These are phyloP conservation scores for Dolichoris vasculosae DNA, from an alignment of 1,140 invertebrate genomes.

Conservation along the genomic window DNA sequence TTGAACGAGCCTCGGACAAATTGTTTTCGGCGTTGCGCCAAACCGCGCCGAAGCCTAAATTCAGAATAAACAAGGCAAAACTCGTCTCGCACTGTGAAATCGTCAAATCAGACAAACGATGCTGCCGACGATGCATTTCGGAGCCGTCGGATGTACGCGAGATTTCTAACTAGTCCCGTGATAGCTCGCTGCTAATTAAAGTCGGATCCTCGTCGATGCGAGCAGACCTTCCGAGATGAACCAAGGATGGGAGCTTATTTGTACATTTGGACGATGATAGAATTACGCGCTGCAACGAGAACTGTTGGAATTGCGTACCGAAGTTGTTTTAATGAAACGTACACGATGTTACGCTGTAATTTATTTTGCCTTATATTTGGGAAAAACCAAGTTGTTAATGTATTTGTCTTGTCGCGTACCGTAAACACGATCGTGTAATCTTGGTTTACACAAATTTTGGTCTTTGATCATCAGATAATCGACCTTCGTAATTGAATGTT, in stretches of 20 bases:
- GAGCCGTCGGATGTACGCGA: background rate
- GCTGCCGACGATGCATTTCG: background rate
- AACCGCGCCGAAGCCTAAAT: background rate
- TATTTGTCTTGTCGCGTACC: background rate
- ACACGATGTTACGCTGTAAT: background rate
- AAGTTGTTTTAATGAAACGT: background rate
- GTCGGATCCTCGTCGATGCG: background rate
- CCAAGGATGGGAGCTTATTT: constrained; percentile 6
- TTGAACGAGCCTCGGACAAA: background rate
- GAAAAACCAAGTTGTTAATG: background rate
- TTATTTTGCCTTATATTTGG: background rate
- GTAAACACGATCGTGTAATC: background rate
- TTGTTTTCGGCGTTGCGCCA: constrained; percentile 18
- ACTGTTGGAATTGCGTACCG: constrained; percentile 1
- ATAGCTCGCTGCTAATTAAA: constrained; percentile 14
- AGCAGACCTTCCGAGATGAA: background rate
- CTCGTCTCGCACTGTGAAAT: too few relatives aligned
- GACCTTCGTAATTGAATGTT: background rate
- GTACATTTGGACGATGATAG: background rate
- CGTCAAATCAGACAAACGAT: background rate
- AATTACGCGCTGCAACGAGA: background rate
- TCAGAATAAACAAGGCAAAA: background rate
- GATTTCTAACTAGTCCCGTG: background rate
- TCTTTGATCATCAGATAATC: too few relatives aligned
- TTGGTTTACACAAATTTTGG: too few relatives aligned